Evolutionary conservation across 1,140 invertebrate species (phyloP), one percentile per base, ranked within the genome.

Genomic region (Metaphire vulgaris): DNA sequence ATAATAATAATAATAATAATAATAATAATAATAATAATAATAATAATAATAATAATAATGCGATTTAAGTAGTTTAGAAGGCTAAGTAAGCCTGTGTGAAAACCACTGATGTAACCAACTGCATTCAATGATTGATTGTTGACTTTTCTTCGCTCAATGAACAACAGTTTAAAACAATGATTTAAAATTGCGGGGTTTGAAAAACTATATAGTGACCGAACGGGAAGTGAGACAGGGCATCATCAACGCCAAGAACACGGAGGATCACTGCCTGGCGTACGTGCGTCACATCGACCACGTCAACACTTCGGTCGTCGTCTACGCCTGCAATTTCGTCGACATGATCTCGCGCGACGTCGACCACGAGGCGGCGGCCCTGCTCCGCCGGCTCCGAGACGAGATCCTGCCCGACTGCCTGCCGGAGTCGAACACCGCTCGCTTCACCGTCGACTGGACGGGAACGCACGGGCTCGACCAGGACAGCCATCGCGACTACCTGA

Each of bases 241-340:
- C 26, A 21, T 78, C n/a, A 64, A 76, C 28, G 74, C 64, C 21
- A 66, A 76, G 21, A 69, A 76, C 34, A 0, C 69, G 12, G 33
- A 72, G 15, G 69, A 72, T 1, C 74, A 78, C 33, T 78, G 77
- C 66, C 56, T 78, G 26, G 95, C 95, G 0, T 98, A 97, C 83
- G 90, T 98, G 1, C 89, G 97, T 68, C 95, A 96, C 84, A 98
- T 99, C 82, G 96, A 96, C 85, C 98, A 98, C 82, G 98, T 99
- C 33, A 88, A 98, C 33, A 94, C 96, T 85, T 95, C 98, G 84
- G 96, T 96, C 84, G 6, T 56, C 6, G 6, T 6, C 21, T 56
- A 6, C 41, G 96, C 95, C 1, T 92, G 92, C 69, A 90, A 97
- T 28, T 99, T 97, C 82, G 90, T 99, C 72, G 97, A 99, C 85